Evolutionary conservation across 2,888 invertebrate species (phyloP), one percentile per base, ranked within the genome.

Genomic region (Charanyca ferruginea): DNA sequence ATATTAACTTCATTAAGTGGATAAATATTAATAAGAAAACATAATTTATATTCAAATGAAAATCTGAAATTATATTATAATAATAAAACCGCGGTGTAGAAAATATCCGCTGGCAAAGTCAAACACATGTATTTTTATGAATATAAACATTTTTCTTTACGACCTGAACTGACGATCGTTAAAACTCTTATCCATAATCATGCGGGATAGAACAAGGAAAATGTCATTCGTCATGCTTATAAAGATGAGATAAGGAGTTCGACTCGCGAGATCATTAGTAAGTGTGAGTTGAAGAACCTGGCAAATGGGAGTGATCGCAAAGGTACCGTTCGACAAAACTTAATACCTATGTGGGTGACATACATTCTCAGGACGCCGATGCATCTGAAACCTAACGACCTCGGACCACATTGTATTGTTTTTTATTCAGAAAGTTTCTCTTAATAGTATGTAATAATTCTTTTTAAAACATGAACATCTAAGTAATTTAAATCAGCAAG

Each of bases 91-190:
- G 44, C 73, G 74, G 70, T 69, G 45, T 66, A 67, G 68, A 71
- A 70, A 77, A 79, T 77, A 80, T 71, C 60, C 60, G 47, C 57
- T 58, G 68, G 54, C 70, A 73, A 45, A 79, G 45, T 65, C 18
- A 45, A 72, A 78, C 58, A 65, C 68, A 80, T 79, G 80, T 73
- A 78, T 84, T 80, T 86, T 84, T 82, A 82, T 79, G 79, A 71
- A 73, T 78, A 65, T 78, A 81, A 79, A 81, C 54, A 81, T 83
- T 78, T 80, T 78, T 79, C 57, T 59, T 69, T 79, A 77, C 78
- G 79, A 74, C 67, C 57, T 52, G 66, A 72, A 67, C 66, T 73
- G 69, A 73, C 67, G 73, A 58, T 77, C 81, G 77, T 84, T 84
- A 85, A 84, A 81, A 78, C 78, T 76, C 75, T 71, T 74, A 79